Conservation (phyloP, 2,113 vertebrate species). For the Datnioides undecimradiatus region DNA sequence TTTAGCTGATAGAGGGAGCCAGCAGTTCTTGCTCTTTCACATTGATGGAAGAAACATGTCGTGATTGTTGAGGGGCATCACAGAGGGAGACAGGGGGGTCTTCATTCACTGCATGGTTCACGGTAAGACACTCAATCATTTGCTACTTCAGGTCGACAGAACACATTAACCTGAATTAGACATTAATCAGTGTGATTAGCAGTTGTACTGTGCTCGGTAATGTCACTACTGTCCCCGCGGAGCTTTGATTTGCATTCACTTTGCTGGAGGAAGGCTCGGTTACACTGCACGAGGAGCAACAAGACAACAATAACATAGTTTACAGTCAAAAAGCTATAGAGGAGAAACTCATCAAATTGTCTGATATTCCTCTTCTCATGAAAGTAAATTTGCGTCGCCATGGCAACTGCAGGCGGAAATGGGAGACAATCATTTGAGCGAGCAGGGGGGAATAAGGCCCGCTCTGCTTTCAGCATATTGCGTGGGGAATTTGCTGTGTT, state of each 20-base stretch:
- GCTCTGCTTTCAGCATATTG: slow-evolving; percentile 41
- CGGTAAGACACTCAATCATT: background rate
- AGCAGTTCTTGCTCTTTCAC: background rate
- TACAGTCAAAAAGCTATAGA: background rate
- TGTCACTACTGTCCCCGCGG: background rate
- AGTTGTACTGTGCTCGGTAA: background rate
- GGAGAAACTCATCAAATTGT: slow-evolving; percentile 28
- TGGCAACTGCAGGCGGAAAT: slow-evolving; percentile 54
- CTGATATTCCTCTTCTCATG: slow-evolving; percentile 17
- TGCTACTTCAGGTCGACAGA: background rate
- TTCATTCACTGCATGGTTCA: background rate
- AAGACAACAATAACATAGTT: background rate
- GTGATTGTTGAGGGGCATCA: background rate
- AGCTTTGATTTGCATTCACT: background rate
- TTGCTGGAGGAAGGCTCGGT: background rate
- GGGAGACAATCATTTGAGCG: slow-evolving; percentile 25
- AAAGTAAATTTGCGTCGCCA: slow-evolving; percentile 44
- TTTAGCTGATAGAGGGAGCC: background rate
- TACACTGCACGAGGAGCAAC: background rate
- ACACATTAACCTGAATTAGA: background rate
- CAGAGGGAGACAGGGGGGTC: no score
- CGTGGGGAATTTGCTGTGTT: slow-evolving; percentile 40
- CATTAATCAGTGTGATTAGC: no score
- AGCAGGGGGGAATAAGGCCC: slow-evolving; percentile 20
- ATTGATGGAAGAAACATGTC: no score